These are phyloP conservation scores for Drosophila yooni DNA, from an alignment of 2,888 invertebrate genomes.

Conservation along the genomic window DNA sequence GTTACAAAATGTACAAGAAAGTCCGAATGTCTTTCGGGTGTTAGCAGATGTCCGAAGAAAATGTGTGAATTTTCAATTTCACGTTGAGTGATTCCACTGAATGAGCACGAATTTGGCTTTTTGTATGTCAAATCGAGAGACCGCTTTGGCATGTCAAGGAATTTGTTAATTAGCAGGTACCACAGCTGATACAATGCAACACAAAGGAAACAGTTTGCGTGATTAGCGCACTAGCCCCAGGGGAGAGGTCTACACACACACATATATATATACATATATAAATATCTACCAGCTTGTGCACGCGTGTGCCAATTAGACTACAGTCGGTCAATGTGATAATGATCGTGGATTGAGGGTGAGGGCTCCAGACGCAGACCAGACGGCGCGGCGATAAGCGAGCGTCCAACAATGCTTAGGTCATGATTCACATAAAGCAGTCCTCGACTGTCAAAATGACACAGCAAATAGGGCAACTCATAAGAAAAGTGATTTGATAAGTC, in stretches of 20 bases:
- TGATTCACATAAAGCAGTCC: constrained; percentile 21
- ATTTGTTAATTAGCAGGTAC: constrained; percentile 66
- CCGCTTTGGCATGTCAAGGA: constrained; percentile 57
- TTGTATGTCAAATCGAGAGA: constrained; percentile 38
- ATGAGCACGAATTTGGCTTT: constrained; percentile 53
- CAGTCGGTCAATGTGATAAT: constrained; percentile 43
- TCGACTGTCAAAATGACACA: neutral
- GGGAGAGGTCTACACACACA: neutral
- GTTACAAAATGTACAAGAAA: constrained; percentile 5
- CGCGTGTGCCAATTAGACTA: constrained; percentile 42
- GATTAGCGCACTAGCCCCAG: constrained; percentile 3
- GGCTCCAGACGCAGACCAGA: constrained; percentile 50
- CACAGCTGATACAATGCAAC: constrained; percentile 23
- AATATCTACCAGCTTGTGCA: neutral
- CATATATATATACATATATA: neutral
- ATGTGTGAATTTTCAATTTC: constrained; percentile 60
- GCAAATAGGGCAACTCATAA: neutral
- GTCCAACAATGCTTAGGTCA: constrained; percentile 11
- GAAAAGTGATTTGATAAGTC: neutral
- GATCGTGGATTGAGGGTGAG: constrained; percentile 7
- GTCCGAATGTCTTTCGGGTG: neutral
- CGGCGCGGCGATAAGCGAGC: constrained; percentile 67
- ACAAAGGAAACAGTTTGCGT: constrained; percentile 35
- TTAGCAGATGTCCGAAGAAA: constrained; percentile 1
- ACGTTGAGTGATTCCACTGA: constrained; percentile 68